Evolutionary conservation across 2,113 vertebrate genomes (phyloP), one percentile per base, ranked within the genome.

Genomic region (Eonycteris spelaea): DNA sequence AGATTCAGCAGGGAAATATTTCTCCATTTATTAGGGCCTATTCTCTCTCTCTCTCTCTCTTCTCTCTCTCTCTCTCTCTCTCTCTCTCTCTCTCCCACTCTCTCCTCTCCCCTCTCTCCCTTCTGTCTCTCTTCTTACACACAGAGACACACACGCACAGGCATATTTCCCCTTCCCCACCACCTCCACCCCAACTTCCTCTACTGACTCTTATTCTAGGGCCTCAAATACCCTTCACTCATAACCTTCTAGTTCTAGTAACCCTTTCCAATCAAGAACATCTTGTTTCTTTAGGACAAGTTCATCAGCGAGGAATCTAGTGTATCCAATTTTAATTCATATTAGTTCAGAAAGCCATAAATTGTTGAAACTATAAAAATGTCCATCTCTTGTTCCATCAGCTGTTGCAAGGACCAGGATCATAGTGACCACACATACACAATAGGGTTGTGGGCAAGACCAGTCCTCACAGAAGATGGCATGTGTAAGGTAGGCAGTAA

Each of bases 151-250:
- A 18, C n/a, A 87, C 11, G 18, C n/a, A 15, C 35, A 33, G 3
- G 53, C 7, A 45, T 2, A 16, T 7, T 38, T 35, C 3, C 67
- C 55, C 3, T 0, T 40, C 18, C 4, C 22, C 19, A 24, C 26
- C 38, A 13, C 40, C 77, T n/a, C 15, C 35, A 48, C 19, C 18
- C 40, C 7, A 40, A 4, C n/a, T 86, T 73, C 57, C 40, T 91
- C 92, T 71, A 75, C 91, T 96, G 93, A 95, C 61, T 88, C 94
- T 95, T 95, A 89, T 95, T 98, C 83, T 96, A 94, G 95, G 92
- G 68, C 91, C 91, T 67, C 97, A 89, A 45, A 78, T 95, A 93
- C 78, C 55, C 65, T 88, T 97, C 88, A 88, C 26, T 77, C 35
- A 83, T 30, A 93, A 71, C 2, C 51, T 55, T 45, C 19, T 21